Conservation (phyloP, 1,140 invertebrate genomes). For the Elysia chlorotica region DNA sequence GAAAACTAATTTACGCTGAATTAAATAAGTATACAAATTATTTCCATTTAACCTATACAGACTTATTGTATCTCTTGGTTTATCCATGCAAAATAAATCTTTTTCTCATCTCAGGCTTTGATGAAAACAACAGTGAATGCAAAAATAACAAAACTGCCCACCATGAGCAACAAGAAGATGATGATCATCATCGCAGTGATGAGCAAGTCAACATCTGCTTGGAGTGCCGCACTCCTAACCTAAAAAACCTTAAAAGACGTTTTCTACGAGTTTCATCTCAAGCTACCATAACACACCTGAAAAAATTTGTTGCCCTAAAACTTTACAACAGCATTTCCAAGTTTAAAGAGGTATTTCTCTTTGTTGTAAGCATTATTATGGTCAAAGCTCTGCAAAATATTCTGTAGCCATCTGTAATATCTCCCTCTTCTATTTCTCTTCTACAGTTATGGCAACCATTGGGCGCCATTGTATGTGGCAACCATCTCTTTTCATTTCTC, state of each 20-base stretch:
- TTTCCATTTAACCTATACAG: no score
- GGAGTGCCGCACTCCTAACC: conserved; percentile 46
- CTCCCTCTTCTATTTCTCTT: no score
- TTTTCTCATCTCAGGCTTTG: conserved; percentile 20
- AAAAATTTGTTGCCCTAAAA: conserved; percentile 97
- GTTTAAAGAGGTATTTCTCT: conserved; percentile 96
- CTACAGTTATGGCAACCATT: no score
- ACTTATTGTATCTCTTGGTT: no score
- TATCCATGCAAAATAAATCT: no score
- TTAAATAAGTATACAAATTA: no score
- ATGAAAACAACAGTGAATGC: conserved; percentile 32
- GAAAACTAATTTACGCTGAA: no score
- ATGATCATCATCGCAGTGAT: conserved; percentile 91
- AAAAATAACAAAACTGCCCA: conserved; percentile 24
- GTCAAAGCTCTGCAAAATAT: no score
- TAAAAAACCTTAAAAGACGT: conserved; percentile 64
- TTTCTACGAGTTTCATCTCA: conserved; percentile 94
- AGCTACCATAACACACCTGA: conserved; percentile 94
- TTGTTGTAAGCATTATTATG: no score
- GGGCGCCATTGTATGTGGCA: no score
- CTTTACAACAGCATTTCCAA: conserved; percentile 88
- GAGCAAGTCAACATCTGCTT: conserved; percentile 74
- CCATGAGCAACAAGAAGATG: conserved; percentile 66
- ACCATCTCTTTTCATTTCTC: no score
- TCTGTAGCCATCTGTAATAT: no score